Base-by-base conservation (phyloP, 1,140 invertebrate genomes). In the Caenorhabditis tropicalis region DNA sequence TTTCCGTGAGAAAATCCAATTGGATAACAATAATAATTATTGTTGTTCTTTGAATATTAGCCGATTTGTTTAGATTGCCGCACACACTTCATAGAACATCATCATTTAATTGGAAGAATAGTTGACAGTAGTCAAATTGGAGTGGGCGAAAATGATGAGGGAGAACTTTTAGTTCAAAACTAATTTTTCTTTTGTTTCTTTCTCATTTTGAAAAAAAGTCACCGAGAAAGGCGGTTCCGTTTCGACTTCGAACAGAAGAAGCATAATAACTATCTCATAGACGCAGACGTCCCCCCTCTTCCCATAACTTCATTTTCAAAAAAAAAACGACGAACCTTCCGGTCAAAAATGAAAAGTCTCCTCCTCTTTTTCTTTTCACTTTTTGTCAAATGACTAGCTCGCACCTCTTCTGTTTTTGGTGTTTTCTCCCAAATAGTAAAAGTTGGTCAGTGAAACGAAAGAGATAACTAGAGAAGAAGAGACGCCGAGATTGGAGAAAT, bases 311-410 rank as follows among this genome's bases (percentile, higher is more conserved):
- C 65, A 74, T 74, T 74, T 74, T 24, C 10, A 74, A 74, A 29
- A 36, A 36, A 36, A 74, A 74, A 24, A 19, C 58, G 6, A 65
- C 33, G 65, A 74, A 74, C 65, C 36, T 74, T 74, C 21, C 65
- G 65, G 36, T 43, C 65, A 43, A 74, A 74, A 74, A 74, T 74
- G 65, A 74, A 36, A 74, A 74, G 65, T 74, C 65, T 74, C 33
- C 58, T 65, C 58, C 58, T 65, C 31, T 31, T n/a, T 33, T 33
- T 46, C 36, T 46, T 74, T 74, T 74, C 65, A 74, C 65, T 74
- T 74, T 74, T 74, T 74, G 33, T 65, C 58, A 65, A 74, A 39
- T 74, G 33, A 74, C 65, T 74, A 74, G 36, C 36, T 74, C 58
- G 58, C 58, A 65, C 58, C 58, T 65, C 58, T 65, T n/a, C 19